A percentile compares a stretch with the other conserved stretches of the same genome.
Conservation (phyloP, 2,888 invertebrate species). For the Pammene aurita region DNA sequence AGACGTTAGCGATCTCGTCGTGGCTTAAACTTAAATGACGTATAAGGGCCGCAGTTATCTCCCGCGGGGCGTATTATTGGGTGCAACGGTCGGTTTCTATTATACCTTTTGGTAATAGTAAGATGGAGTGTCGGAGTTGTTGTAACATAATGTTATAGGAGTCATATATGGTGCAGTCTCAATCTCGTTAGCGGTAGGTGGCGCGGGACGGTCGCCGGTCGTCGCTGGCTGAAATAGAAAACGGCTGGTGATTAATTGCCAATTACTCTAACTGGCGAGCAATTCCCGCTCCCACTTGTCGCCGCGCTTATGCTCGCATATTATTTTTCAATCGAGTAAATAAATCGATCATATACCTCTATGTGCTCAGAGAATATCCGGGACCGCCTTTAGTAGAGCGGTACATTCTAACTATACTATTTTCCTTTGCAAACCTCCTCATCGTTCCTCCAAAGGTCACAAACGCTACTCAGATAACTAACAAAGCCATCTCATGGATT, state of each 20-base stretch:
- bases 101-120: slow-evolving; percentile 13
- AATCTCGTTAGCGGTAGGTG: slow-evolving; percentile 64
- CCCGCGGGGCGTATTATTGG: slow-evolving; percentile 39
- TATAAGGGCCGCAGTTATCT: slow-evolving; percentile 39
- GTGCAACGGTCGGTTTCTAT: slow-evolving; percentile 23
- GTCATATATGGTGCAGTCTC: slow-evolving; percentile 63
- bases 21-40: slow-evolving; percentile 48
- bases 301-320: slow-evolving; percentile 62
- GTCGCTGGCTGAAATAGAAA: slow-evolving; percentile 77
- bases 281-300: slow-evolving; percentile 77
- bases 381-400: background rate
- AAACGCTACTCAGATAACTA: too few species aligned
- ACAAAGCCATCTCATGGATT: too few species aligned
- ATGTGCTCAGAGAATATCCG: slow-evolving; percentile 9
- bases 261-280: slow-evolving; percentile 77
- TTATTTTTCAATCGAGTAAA: slow-evolving; percentile 64
- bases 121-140: slow-evolving; percentile 47
- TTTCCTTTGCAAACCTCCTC: too few species aligned
- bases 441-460: too few species aligned
- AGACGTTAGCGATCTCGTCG: slow-evolving; percentile 56
- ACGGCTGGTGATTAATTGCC: slow-evolving; percentile 81
- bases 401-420: too few species aligned
- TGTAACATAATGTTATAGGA: slow-evolving; percentile 47
- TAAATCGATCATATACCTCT: slow-evolving; percentile 53
- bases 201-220: slow-evolving; percentile 44